Percentiles rank a stretch among this genome's conserved stretches.
These are phyloP conservation scores for Lota lota DNA, from an alignment of 2,113 vertebrate species.

Conservation along the genomic window DNA sequence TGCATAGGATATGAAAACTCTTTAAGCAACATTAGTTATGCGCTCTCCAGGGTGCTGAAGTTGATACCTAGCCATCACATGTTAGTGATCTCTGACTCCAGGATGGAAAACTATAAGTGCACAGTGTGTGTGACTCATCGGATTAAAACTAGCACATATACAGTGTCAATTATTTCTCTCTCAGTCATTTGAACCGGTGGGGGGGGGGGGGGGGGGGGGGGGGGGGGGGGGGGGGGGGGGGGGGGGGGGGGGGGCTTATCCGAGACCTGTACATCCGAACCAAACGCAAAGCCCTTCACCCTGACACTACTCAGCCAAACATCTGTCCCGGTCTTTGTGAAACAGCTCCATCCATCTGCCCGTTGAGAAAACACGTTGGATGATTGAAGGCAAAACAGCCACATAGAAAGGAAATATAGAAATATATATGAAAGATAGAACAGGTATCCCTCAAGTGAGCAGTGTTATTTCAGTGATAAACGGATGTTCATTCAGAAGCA, in stretches of 20 bases:
- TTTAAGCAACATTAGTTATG: background rate
- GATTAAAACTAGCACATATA: too few relatives aligned
- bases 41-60: constrained; percentile 76
- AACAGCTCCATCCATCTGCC: constrained; percentile 57
- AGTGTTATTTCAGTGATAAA: too few relatives aligned
- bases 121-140: too few relatives aligned
- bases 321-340: constrained; percentile 63
- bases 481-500: too few relatives aligned
- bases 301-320: constrained; percentile 37
- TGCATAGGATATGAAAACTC: background rate
- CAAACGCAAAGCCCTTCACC: constrained; percentile 47
- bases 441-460: too few relatives aligned
- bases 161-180: background rate
- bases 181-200: background rate
- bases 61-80: background rate
- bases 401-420: background rate
- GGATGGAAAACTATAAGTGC: too few relatives aligned
- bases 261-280: constrained; percentile 20
- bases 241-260: constrained; percentile 31
- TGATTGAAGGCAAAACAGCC: constrained; percentile 17
- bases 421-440: too few relatives aligned
- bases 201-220: constrained; percentile 9
- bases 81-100: too few relatives aligned
- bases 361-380: constrained; percentile 43
- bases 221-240: constrained; percentile 16